These are phyloP conservation scores for Magallana angulata DNA, from an alignment of 1,140 invertebrate species.

Conservation along the genomic window DNA sequence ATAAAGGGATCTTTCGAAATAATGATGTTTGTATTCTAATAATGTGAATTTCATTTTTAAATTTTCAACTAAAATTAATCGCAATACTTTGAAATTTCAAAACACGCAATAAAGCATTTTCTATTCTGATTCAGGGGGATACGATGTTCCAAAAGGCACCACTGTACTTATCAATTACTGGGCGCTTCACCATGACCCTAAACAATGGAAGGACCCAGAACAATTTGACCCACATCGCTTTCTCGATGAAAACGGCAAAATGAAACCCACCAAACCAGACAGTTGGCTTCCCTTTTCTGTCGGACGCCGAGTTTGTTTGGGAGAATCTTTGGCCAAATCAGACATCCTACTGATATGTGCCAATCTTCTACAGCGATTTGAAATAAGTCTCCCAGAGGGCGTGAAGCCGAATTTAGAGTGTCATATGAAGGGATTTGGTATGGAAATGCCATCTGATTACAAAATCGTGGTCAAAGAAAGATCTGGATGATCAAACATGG, in stretches of 20 bases:
- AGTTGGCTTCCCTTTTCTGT: slow-evolving; percentile 46
- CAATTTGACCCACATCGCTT: slow-evolving; percentile 86
- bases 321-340: slow-evolving; percentile 50
- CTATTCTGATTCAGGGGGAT: slow-evolving; percentile 68
- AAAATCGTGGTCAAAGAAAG: background rate
- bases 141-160: slow-evolving; percentile 86
- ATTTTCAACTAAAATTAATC: too few species aligned
- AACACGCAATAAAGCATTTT: too few species aligned
- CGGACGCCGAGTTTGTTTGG: slow-evolving; percentile 49
- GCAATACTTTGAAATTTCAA: too few species aligned
- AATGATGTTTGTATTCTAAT: too few species aligned
- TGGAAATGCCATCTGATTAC: slow-evolving; percentile 7
- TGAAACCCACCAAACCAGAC: slow-evolving; percentile 42
- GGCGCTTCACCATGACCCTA: slow-evolving; percentile 81
- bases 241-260: slow-evolving; percentile 66
- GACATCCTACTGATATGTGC: slow-evolving; percentile 51
- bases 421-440: background rate
- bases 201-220: slow-evolving; percentile 75
- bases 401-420: slow-evolving; percentile 13
- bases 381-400: slow-evolving; percentile 34
- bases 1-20: too few species aligned
- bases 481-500: background rate
- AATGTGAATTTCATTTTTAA: too few species aligned
- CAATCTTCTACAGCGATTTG: slow-evolving; percentile 50
- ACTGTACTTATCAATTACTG: slow-evolving; percentile 91